Evolutionary conservation across 1,140 invertebrate species (phyloP), one percentile per base, ranked within the genome.

Genomic region (Micrasema minimum): DNA sequence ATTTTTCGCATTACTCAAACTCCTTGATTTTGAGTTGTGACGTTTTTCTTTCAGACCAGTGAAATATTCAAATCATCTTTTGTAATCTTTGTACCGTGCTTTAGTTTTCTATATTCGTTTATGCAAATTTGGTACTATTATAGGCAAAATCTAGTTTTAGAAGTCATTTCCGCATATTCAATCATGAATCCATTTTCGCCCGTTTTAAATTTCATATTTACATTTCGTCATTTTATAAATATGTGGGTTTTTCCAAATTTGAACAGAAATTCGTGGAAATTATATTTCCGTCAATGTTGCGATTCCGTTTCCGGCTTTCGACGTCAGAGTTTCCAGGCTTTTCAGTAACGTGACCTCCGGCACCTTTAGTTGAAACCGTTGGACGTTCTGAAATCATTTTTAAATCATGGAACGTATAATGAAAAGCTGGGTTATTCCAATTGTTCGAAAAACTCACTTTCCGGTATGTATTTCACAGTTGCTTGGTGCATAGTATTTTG

Each of bases 291-390:
- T 43, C 37, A 22, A 61, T 41, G 38, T 43, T 23, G 57, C 38
- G 20, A 31, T 61, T 61, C 57, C 57, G 57, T 61, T 59, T 61
- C 57, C 57, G 35, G 57, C 10, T n/a, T n/a, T n/a, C n/a, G 12
- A 18, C 57, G 38, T 61, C 35, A 20, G n/a, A 20, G 37, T 55
- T 61, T 41, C n/a, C 37, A 61, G 57, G 20, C 38, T 16, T 61
- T 61, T 61, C 51, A 23, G 12, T 31, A 11, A 14, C 51, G 18
- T 55, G 26, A 55, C 51, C 51, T 55, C 51, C 22, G 51, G 50
- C n/a, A 11, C 51, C 14, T 14, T 14, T 35, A 12, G 12, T 35
- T 35, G 51, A 55, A 55, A 26, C 22, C 10, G 35, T 35, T 3
- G 26, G 26, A 31, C 26, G 12, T 55, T 55, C 35, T 55, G 26